Base-by-base conservation (phyloP, 1,140 invertebrate species). In the Homalodisca vitripennis region DNA sequence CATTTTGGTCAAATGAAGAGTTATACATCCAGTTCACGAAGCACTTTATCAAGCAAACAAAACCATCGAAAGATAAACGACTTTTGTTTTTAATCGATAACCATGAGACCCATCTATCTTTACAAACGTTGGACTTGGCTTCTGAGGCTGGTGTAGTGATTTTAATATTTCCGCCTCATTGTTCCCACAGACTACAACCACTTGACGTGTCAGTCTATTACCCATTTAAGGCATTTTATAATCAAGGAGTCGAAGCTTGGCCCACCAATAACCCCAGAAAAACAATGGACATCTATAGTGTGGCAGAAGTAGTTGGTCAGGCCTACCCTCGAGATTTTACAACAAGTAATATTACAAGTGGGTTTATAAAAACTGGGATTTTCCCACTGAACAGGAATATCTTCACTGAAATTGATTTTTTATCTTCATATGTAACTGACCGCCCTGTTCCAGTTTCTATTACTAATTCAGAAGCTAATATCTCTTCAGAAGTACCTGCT, bases 61-160 rank as follows among this genome's bases (percentile, higher is more conserved):
- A 46, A 20, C 24, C 17, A 14, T 24, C 32, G 24, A 66, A 48
- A 29, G 41, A 66, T 17, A 47, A 46, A 74, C 31, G 77, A 62
- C 67, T 65, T 74, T 71, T 22, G 55, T 75, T 70, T 41, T n/a
- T 66, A 72, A 66, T 74, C 67, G 60, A 71, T 70, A 66, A 47
- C 29, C 65, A 66, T 48, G 65, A 66, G n/a, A 47, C 13, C 47
- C 65, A 66, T 48, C n/a, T n/a, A 27, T 24, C 12, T 24, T 20
- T 66, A 26, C 34, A 46, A 47, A 27, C 32, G 20, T 14, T 66
- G 26, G 27, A 22, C 14, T 48, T 66, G 12, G 65, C 14, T 14
- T n/a, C 24, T 47, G 31, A 46, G 14, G 13, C 46, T 66, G 32
- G 65, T 47, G 48, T 66, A 17, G 20, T 29, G 6, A 13, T 66